A percentile compares a stretch with the other conserved stretches of the same genome.
phyloP scores from a whole-genome alignment of 53 echinoderm and acorn worm species.

The Holothuria leucospilota region DNA sequence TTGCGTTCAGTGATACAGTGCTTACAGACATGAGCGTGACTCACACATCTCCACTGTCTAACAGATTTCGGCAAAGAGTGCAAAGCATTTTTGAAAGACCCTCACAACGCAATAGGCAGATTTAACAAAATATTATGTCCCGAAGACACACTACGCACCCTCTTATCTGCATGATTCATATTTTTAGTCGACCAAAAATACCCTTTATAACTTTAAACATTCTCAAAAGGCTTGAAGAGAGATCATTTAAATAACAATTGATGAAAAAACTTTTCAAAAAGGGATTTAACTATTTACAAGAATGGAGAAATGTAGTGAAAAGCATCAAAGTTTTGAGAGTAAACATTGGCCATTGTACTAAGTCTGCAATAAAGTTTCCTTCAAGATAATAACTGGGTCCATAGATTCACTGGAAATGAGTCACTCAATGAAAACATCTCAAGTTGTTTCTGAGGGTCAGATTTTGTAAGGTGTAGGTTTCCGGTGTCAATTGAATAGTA shows the following conservation, averaged over 20 bases:
- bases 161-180: too few species aligned
- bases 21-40: too few species aligned
- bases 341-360: constrained; percentile 37
- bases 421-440: constrained; percentile 41
- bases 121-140: too few species aligned
- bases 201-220: too few species aligned
- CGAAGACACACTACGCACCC: too few species aligned
- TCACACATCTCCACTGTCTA: too few species aligned
- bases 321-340: constrained; percentile 33
- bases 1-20: neutral
- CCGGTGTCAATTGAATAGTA: constrained; percentile 43
- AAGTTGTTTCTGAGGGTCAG: constrained; percentile 35
- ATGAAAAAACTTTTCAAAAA: neutral
- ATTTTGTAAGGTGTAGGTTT: constrained; percentile 40
- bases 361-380: constrained; percentile 29
- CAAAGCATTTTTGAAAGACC: too few species aligned
- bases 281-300: neutral
- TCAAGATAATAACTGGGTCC: constrained; percentile 16
- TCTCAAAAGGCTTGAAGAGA: neutral
- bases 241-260: constrained; percentile 7
- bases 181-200: too few species aligned
- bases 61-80: too few species aligned
- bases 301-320: neutral
- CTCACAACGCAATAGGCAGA: too few species aligned
- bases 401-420: constrained; percentile 27